Conservation (phyloP, 2,888 invertebrate species). For the Rhamphomyia laevipes region DNA sequence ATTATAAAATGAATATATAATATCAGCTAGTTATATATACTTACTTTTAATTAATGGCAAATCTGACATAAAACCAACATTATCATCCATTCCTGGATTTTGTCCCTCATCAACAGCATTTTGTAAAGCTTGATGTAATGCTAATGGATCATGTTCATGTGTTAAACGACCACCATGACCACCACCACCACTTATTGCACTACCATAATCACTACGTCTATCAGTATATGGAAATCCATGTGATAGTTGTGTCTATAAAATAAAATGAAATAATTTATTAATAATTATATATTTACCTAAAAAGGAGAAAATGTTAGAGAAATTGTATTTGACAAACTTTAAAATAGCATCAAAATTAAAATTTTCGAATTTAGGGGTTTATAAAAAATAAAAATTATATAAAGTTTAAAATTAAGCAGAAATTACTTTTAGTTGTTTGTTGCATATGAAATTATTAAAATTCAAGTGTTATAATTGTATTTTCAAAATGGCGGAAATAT, state of each 20-base stretch:
- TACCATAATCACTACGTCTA: conserved; percentile 43
- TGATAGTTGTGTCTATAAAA: conserved; percentile 41
- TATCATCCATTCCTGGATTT: conserved; percentile 78
- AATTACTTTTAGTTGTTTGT: too few relatives aligned
- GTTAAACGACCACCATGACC: conserved; percentile 36
- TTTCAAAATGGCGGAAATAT: too few relatives aligned
- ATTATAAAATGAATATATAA: too few relatives aligned
- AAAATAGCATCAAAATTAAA: too few relatives aligned
- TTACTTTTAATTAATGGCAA: conserved; percentile 83
- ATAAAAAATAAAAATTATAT: too few relatives aligned
- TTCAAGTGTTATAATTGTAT: too few relatives aligned
- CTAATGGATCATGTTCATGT: conserved; percentile 59
- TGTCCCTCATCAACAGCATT: conserved; percentile 50
- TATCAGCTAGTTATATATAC: conserved; percentile 34
- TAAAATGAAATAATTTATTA: conserved; percentile 6
- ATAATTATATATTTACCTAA: neutral
- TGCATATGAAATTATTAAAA: too few relatives aligned
- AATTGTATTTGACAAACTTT: too few relatives aligned
- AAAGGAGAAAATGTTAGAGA: too few relatives aligned
- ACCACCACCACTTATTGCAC: conserved; percentile 46
- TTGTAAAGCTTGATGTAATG: conserved; percentile 71
- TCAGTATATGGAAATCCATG: conserved; percentile 51
- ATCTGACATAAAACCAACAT: conserved; percentile 79
- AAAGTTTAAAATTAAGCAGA: too few relatives aligned
- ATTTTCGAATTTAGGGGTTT: too few relatives aligned